phyloP scores from a whole-genome alignment of 2,113 vertebrate species.

The Circaetus cinerascens region DNA sequence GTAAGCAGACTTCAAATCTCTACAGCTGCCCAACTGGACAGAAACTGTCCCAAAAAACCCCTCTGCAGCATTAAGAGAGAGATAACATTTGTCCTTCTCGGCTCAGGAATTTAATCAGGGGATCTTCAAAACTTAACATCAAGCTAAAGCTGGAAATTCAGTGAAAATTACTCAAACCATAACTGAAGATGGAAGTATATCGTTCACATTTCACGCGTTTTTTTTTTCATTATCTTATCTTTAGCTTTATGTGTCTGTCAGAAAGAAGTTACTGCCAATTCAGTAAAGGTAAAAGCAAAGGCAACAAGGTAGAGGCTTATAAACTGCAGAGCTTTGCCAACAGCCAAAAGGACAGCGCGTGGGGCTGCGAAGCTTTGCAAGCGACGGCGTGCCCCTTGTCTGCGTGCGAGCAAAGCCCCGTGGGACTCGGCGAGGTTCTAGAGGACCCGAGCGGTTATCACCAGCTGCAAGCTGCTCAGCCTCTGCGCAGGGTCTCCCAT shows the following conservation, averaged over 20 bases:
- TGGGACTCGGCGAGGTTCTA: accelerated
- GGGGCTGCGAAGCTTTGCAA: background rate
- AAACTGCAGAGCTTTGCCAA: accelerated
- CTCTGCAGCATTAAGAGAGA: background rate
- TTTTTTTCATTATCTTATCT: background rate
- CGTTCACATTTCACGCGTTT: background rate
- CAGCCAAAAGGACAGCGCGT: accelerated
- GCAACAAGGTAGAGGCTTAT: background rate
- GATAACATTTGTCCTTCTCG: background rate
- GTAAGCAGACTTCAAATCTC: background rate
- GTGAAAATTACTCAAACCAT: background rate
- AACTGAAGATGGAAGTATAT: background rate
- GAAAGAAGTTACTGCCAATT: background rate
- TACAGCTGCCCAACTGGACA: background rate
- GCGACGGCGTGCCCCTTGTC: background rate
- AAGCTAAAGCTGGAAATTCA: background rate
- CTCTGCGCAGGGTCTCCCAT: accelerated
- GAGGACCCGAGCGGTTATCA: accelerated
- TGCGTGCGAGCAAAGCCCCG: accelerated
- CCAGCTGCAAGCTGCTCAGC: too few species aligned
- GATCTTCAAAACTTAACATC: background rate
- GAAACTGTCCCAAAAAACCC: background rate
- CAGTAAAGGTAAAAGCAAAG: background rate
- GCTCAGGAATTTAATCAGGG: background rate
- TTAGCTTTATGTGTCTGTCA: background rate